phyloP scores from a whole-genome alignment of 2,797 vertebrate genomes.

The Euphonia xanthogaster region DNA sequence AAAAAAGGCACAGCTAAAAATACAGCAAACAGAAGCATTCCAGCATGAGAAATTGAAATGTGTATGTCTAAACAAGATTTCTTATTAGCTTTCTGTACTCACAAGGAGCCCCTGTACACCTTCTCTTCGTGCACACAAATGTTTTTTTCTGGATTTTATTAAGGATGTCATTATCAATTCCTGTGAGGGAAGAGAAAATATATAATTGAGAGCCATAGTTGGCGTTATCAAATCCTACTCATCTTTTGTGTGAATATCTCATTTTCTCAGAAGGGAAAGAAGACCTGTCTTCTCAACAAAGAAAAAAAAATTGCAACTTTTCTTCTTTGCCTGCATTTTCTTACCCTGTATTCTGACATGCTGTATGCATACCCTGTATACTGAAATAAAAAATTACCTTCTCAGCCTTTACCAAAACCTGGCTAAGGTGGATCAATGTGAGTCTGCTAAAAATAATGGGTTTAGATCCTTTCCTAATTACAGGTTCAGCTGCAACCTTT shows the following conservation, averaged over 20 bases:
- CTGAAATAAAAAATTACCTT: neutral
- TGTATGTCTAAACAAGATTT: neutral
- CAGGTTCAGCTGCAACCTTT: neutral
- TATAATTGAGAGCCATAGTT: neutral
- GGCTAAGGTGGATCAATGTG: accelerated
- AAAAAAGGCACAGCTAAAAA: neutral
- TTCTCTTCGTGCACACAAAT: neutral
- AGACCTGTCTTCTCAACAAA: neutral
- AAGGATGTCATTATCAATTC: neutral
- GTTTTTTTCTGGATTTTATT: neutral
- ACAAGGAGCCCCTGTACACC: neutral
- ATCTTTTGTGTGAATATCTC: neutral
- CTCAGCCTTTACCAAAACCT: neutral
- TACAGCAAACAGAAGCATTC: neutral
- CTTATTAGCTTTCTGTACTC: neutral
- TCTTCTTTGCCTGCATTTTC: neutral
- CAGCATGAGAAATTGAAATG: neutral
- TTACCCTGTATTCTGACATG: neutral
- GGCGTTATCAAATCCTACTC: neutral
- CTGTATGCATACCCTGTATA: neutral
- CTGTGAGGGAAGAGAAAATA: neutral
- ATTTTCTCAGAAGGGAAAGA: neutral
- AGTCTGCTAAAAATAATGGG: neutral
- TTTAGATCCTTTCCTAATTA: neutral
- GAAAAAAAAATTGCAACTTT: neutral